phyloP scores from a whole-genome alignment of 2,888 invertebrate genomes.

The Amphipoea oculea region DNA sequence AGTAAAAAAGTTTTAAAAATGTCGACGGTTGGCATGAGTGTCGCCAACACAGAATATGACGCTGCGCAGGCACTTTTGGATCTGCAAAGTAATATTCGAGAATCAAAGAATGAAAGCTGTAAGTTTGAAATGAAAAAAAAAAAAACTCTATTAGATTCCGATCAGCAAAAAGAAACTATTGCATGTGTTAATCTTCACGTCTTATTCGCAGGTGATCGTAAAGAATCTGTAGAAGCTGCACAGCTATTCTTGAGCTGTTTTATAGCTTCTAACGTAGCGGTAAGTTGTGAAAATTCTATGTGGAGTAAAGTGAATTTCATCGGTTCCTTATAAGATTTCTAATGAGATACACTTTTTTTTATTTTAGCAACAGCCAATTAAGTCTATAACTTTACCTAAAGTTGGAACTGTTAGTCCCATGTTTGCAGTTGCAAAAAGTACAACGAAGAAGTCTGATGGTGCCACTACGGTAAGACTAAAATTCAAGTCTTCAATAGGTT shows the following conservation, averaged over 20 bases:
- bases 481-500: not conserved
- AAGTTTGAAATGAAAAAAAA: conserved; percentile 14
- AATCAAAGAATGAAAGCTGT: not conserved
- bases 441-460: not conserved
- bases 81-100: no score
- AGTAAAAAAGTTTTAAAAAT: conserved; percentile 7
- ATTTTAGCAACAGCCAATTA: conserved; percentile 30
- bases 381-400: conserved; percentile 5
- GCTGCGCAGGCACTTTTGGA: not conserved
- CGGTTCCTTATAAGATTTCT: not conserved
- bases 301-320: not conserved
- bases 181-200: not conserved
- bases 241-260: conserved; percentile 69
- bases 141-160: conserved; percentile 3
- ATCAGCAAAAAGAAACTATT: conserved; percentile 8
- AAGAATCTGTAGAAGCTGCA: conserved; percentile 67
- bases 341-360: not conserved
- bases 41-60: no score
- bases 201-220: conserved; percentile 51
- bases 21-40: no score
- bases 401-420: conserved; percentile 33
- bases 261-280: conserved; percentile 61
- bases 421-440: conserved; percentile 28
- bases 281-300: conserved; percentile 39
- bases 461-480: conserved; percentile 26